Evolutionary conservation across 64 coral and sea anemone genomes (phyloP).

Genomic region (Orbicella faveolata): DNA sequence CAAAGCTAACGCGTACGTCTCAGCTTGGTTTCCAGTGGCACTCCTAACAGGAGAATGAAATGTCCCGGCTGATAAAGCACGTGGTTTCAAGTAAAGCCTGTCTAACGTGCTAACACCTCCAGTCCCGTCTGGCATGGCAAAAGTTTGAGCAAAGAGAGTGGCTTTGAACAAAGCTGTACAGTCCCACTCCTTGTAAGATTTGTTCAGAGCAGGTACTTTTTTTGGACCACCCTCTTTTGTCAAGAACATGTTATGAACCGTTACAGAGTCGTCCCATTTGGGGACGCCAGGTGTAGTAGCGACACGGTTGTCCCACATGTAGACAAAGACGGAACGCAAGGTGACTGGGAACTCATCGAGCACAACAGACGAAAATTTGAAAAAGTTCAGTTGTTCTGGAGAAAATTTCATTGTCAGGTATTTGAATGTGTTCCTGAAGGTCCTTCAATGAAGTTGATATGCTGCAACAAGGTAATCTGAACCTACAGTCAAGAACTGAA

Average conservation of each 20-base stretch:
- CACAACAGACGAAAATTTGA: conserved; percentile 29
- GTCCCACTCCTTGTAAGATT: conserved; percentile 29
- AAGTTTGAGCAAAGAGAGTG: conserved; percentile 16
- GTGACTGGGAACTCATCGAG: conserved; percentile 34
- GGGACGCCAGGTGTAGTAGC: neutral
- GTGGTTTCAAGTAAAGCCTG: conserved; percentile 9
- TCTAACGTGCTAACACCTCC: neutral
- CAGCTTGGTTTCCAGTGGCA: conserved; percentile 20
- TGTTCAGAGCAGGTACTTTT: neutral
- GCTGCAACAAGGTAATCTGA: no score
- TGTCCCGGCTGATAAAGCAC: neutral
- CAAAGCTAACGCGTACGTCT: conserved; percentile 23
- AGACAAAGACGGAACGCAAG: neutral
- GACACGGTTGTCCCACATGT: conserved; percentile 23
- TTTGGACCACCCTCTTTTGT: neutral
- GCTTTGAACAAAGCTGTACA: conserved; percentile 17
- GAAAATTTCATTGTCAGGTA: neutral
- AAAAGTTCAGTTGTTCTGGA: conserved; percentile 30
- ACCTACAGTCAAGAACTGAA: no score
- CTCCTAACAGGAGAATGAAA: neutral
- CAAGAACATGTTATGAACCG: conserved; percentile 15
- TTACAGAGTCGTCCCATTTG: conserved; percentile 20
- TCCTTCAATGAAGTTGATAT: neutral
- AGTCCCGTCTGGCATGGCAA: conserved; percentile 8
- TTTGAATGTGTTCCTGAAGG: neutral